phyloP scores from a whole-genome alignment of 2,888 invertebrate genomes.

The Drosophila kambysellisi region DNA sequence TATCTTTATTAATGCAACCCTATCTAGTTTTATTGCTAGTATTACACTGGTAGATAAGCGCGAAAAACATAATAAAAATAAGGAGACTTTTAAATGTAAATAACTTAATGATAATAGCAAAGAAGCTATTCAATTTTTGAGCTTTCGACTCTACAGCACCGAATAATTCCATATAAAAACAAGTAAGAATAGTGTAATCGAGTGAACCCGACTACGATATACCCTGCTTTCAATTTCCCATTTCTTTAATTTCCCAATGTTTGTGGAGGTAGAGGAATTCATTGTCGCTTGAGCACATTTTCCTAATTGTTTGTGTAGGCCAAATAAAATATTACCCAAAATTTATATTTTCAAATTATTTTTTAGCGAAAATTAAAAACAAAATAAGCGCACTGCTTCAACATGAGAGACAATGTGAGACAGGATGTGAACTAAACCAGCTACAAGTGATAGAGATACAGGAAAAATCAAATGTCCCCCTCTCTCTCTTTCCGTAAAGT shows the following conservation, averaged over 20 bases:
- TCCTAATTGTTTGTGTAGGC: not conserved
- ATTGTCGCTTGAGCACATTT: not conserved
- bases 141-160: not conserved
- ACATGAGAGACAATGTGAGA: not conserved
- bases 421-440: not conserved
- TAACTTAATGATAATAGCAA: not conserved
- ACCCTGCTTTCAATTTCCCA: not conserved
- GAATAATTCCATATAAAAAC: not conserved
- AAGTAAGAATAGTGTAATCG: too few species aligned
- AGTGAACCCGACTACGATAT: too few species aligned
- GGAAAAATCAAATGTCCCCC: not conserved
- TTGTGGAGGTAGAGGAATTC: not conserved
- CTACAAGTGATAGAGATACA: not conserved
- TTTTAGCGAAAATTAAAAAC: not conserved
- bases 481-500: not conserved
- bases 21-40: not conserved
- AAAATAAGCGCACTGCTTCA: not conserved
- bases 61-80: not conserved
- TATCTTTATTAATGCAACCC: slow-evolving; percentile 10
- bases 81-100: not conserved
- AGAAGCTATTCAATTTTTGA: not conserved
- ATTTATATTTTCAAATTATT: not conserved
- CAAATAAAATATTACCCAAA: not conserved
- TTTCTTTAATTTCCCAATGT: not conserved
- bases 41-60: slow-evolving; percentile 5